Evolutionary conservation across 2,888 invertebrate genomes (phyloP), one percentile per base, ranked within the genome.

Genomic region (Cephus runcator): DNA sequence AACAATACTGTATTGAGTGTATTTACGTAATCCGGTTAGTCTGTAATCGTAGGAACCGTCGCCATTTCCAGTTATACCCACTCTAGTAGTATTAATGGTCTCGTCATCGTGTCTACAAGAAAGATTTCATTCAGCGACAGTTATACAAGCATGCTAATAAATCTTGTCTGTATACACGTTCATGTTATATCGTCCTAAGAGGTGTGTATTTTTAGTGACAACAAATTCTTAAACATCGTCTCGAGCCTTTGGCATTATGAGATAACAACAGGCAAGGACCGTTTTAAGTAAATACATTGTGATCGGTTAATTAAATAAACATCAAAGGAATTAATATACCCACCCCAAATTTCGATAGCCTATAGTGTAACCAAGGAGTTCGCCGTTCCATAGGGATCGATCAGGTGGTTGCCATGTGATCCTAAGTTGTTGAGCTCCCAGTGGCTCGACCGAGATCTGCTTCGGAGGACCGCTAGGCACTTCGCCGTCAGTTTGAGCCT

Each of bases 1-100:
- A 73, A 97, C 95, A 36, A 97, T 95, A 84, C 95, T 95, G 88
- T 97, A 97, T 11, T 95, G 94, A 1, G 96, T 95, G 90, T 95
- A 97, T 91, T 96, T 96, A 87, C 95, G 94, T 68, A 97, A 93
- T 68, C 95, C 96, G 6, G 94, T 93, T 56, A 96, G 90, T 35
- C 93, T 93, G 75, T 95, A 93, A 79, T 90, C 89, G 84, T 90
- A 79, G 79, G 90, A 68, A 86, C 92, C 92, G 77, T 93, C 93
- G 4, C 92, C 92, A 75, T 90, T 90, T 23, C 92, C 92, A 0
- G 93, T 88, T 83, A 92, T 90, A 71, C 90, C 90, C 34, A 90
- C 89, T 73, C 90, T 86, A 73, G 90, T 90, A 31, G 86, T 87
- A 83, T 90, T 90, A 78, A 85, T 85, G 79, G 85, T 84, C 84